Conservation (phyloP, 2,888 invertebrate species). For the Liopterus haemorrhoidalis region DNA sequence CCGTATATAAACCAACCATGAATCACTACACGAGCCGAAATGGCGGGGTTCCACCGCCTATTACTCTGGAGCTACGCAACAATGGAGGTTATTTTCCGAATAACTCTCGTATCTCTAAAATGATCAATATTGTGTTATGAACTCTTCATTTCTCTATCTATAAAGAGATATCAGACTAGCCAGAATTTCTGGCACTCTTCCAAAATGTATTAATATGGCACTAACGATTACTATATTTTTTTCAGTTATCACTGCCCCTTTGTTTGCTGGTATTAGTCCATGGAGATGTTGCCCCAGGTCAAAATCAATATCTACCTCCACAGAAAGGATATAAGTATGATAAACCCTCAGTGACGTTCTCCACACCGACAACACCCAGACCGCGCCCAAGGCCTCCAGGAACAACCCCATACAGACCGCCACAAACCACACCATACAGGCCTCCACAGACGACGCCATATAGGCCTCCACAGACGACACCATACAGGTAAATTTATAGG, state of each 20-base stretch:
- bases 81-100: too few relatives aligned
- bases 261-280: conserved; percentile 46
- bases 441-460: conserved; percentile 27
- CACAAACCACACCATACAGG: conserved; percentile 24
- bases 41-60: too few relatives aligned
- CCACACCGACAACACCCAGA: conserved; percentile 38
- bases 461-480: conserved; percentile 26
- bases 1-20: too few relatives aligned
- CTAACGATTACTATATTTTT: conserved; percentile 33
- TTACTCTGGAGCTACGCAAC: too few relatives aligned
- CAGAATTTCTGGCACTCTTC: too few relatives aligned
- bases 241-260: conserved; percentile 51
- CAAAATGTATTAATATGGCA: too few relatives aligned
- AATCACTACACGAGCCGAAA: too few relatives aligned
- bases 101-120: too few relatives aligned
- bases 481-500: too few relatives aligned
- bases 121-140: too few relatives aligned
- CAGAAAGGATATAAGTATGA: conserved; percentile 70
- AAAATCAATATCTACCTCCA: conserved; percentile 70
- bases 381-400: conserved; percentile 33
- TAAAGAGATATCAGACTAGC: too few relatives aligned
- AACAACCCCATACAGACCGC: conserved; percentile 25
- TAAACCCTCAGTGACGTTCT: conserved; percentile 59
- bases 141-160: conserved; percentile 7
- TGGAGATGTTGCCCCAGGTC: conserved; percentile 56